These are phyloP conservation scores for Hycleus cichorii DNA, from an alignment of 1,140 invertebrate genomes.

Conservation along the genomic window DNA sequence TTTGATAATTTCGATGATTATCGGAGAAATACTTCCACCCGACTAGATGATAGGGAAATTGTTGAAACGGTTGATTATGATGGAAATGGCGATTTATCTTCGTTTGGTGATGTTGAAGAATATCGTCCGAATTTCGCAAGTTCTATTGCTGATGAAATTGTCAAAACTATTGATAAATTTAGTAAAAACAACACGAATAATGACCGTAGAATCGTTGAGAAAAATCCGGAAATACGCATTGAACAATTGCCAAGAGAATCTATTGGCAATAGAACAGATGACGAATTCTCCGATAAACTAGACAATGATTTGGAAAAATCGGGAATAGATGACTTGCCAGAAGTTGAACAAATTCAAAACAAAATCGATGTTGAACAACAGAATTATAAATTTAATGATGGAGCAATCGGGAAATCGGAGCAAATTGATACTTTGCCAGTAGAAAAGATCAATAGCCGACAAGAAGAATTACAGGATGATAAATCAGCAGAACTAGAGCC, in stretches of 20 bases:
- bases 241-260: background rate
- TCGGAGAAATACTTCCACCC: background rate
- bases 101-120: background rate
- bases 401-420: no score
- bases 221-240: background rate
- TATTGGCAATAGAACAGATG: no score
- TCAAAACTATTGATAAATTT: constrained; percentile 26
- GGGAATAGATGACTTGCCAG: background rate
- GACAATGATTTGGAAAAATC: background rate
- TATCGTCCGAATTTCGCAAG: constrained; percentile 19
- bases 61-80: background rate
- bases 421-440: no score
- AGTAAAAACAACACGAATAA: background rate
- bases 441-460: no score
- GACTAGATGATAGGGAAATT: background rate
- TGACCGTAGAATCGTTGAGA: background rate
- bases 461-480: background rate
- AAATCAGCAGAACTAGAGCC: background rate
- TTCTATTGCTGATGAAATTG: constrained; percentile 27
- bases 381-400: no score
- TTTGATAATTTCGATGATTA: background rate
- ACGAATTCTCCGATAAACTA: background rate
- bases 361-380: no score
- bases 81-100: background rate
- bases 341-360: background rate